Conservation (phyloP, 2,888 invertebrate species). For the Eristalis tenax region DNA sequence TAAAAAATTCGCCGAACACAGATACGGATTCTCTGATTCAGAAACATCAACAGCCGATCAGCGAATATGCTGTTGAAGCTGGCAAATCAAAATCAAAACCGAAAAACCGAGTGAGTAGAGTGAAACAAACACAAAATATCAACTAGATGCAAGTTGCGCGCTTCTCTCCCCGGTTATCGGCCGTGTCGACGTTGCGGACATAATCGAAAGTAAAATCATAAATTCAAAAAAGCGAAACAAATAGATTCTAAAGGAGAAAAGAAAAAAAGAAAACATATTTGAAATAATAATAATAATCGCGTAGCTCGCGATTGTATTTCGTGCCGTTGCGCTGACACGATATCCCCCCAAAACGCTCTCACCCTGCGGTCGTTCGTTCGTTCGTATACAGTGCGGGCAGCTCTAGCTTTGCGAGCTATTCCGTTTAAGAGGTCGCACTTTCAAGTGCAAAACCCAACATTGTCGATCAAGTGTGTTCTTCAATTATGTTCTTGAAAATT, state of each 20-base stretch:
- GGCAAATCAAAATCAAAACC: not conserved
- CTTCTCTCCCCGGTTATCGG: constrained; percentile 16
- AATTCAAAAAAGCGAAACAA: constrained; percentile 8
- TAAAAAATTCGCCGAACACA: constrained; percentile 13
- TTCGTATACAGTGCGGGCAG: not conserved
- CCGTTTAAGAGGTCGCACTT: constrained; percentile 15
- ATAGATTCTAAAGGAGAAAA: not conserved
- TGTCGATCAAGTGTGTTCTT: not conserved
- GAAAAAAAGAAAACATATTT: not conserved
- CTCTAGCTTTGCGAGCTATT: not conserved
- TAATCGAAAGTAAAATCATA: constrained; percentile 39
- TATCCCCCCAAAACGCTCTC: constrained; percentile 14
- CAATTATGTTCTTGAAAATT: not conserved
- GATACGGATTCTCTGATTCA: not conserved
- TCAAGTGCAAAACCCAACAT: constrained; percentile 12
- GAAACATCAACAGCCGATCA: not conserved
- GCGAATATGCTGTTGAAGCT: constrained; percentile 37
- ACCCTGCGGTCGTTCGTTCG: not conserved
- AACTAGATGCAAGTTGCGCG: constrained; percentile 28
- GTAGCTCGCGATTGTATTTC: constrained; percentile 12
- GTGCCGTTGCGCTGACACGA: constrained; percentile 33
- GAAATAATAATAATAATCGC: constrained; percentile 20
- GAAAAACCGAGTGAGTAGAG: constrained; percentile 24
- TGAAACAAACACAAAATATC: constrained; percentile 21
- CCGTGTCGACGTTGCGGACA: not conserved